Conservation (phyloP, 2,797 vertebrate species). For the Sparus aurata region DNA sequence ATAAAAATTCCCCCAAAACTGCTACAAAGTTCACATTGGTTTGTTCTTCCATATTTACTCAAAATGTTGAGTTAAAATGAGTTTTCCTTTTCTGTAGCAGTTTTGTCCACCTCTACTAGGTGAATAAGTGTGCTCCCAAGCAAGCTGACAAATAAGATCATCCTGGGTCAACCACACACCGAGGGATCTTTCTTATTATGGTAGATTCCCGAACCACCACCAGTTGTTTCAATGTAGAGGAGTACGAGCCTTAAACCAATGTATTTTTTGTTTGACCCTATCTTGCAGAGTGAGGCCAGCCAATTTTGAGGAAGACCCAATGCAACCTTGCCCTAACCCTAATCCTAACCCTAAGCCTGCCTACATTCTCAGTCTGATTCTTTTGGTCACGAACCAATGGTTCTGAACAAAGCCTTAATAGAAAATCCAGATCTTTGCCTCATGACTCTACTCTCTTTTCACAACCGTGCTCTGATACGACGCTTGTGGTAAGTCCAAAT, state of each 20-base stretch:
- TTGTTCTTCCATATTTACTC: not conserved
- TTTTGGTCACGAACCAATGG: conserved; percentile 11
- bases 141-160: not conserved
- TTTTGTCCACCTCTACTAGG: not conserved
- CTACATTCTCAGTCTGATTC: not conserved
- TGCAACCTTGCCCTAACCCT: too few relatives aligned
- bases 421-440: conserved; percentile 1
- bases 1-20: not conserved
- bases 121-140: not conserved
- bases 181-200: not conserved
- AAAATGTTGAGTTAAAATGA: too few relatives aligned
- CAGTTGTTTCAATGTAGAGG: not conserved
- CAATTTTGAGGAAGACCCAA: not conserved
- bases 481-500: not conserved
- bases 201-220: not conserved
- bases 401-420: not conserved
- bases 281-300: not conserved
- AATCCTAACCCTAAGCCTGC: too few relatives aligned
- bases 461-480: not conserved
- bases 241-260: not conserved
- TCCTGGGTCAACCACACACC: not conserved
- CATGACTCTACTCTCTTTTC: not conserved
- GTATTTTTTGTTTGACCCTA: not conserved
- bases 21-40: not conserved
- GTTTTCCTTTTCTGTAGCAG: not conserved